Evolutionary conservation across 2,888 invertebrate genomes (phyloP).

Genomic region (Rhagonycha fulva): DNA sequence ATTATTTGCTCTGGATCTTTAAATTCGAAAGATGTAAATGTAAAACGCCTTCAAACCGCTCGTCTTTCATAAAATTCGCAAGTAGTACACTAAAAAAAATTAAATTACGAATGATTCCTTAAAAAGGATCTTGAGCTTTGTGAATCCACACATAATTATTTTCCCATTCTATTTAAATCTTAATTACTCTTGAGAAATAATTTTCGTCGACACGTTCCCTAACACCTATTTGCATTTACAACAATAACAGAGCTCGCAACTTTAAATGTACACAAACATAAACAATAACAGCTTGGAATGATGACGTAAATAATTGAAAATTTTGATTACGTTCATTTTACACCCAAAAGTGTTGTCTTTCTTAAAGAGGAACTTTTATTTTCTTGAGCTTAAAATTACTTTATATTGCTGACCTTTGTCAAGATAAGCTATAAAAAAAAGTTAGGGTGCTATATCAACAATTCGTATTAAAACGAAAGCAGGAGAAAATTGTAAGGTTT

Average conservation of each 20-base stretch:
- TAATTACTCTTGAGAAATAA: not conserved
- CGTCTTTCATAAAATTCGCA: conserved; percentile 9
- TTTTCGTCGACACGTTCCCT: not conserved
- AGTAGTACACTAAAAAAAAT: not conserved
- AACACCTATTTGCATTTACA: not conserved
- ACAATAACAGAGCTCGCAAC: not conserved
- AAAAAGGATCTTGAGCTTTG: not conserved
- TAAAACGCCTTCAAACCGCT: conserved; percentile 15
- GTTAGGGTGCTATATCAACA: not conserved
- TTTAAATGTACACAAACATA: not conserved
- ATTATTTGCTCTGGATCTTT: conserved; percentile 21
- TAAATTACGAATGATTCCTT: not conserved
- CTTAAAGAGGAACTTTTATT: not conserved
- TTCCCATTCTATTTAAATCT: not conserved
- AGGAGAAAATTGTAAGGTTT: not conserved
- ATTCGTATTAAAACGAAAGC: not conserved
- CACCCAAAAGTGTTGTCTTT: not conserved
- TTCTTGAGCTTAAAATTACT: not conserved
- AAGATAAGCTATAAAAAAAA: not conserved
- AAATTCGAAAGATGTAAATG: conserved; percentile 16
- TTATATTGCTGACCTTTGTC: not conserved
- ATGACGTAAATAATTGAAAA: not conserved
- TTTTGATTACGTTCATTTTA: not conserved
- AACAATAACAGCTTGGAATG: not conserved
- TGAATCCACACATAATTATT: not conserved